phyloP scores from a whole-genome alignment of 2,113 vertebrate species.

The Pyrgilauda ruficollis region DNA sequence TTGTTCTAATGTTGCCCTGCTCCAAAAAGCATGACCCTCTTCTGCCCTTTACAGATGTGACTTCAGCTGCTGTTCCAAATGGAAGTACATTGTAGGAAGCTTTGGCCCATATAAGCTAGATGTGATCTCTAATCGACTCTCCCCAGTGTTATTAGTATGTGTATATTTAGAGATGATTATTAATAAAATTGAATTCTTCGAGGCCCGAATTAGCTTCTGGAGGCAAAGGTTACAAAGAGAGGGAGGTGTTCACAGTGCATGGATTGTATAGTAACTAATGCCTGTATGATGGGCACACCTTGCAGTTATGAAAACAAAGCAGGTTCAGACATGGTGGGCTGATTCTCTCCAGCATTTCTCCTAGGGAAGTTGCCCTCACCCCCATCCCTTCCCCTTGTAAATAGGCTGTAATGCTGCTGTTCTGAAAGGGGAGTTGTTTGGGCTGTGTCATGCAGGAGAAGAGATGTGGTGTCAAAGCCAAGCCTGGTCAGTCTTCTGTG shows the following conservation, averaged over 20 bases:
- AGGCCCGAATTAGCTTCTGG: not conserved
- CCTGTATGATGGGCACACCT: not conserved
- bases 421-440: not conserved
- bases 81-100: not conserved
- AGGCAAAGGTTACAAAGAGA: not conserved
- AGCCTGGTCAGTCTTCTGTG: not conserved
- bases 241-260: not conserved
- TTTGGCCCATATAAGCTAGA: constrained; percentile 26
- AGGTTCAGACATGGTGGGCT: not conserved
- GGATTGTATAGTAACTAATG: not conserved
- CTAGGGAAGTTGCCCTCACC: not conserved
- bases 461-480: not conserved
- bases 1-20: not conserved
- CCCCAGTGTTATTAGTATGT: not conserved
- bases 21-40: not conserved
- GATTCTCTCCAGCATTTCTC: not conserved
- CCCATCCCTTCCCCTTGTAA: not conserved
- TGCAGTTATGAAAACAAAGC: constrained; percentile 3
- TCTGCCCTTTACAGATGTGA: not conserved
- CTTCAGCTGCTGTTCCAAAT: not conserved
- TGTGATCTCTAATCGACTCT: not conserved
- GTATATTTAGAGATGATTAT: constrained; percentile 24
- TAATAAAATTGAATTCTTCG: not conserved
- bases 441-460: not conserved
- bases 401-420: rapidly evolving